Evolutionary conservation across 2,888 invertebrate genomes (phyloP), one percentile per base, ranked within the genome.

Genomic region (Orthosia gracilis): DNA sequence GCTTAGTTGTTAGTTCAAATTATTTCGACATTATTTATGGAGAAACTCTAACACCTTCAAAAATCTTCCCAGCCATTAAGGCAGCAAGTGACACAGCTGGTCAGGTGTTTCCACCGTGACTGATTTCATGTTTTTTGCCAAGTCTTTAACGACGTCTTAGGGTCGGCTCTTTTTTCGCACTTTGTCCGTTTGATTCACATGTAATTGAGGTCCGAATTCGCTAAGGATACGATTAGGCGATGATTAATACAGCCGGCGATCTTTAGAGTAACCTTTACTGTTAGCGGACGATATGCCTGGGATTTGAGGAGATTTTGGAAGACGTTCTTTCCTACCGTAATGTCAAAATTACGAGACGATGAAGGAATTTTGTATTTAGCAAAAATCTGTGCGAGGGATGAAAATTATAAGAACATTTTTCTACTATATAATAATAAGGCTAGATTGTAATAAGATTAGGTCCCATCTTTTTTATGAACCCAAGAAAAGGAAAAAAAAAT

Each of bases 181-280:
- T 92, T 92, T 91, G 85, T 87, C 89, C 92, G 91, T 93, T 95
- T 94, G 92, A 94, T 94, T 91, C 92, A 92, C 86, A 91, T 91
- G 92, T 95, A 95, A 96, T 96, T 96, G 95, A 94, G 95, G 95
- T 91, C 80, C 91, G 83, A 85, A 95, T 96, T 95, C 94, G 94
- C 93, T 94, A 95, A 95, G 94, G 94, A 95, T 95, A 93, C 96
- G 94, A 96, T 96, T 95, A 95, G 91, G 88, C 80, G 86, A 89
- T 95, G 95, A 96, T 96, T 95, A 94, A 95, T 95, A 93, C 88
- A 88, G 85, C 82, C 87, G 89, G 87, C 89, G 87, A 87, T 79
- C 78, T 82, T 85, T 82, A 82, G 69, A 13, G 63, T 64, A 50
- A 78, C 83, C 69, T 77, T 77, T 61, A 57, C 66, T 76, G 69